A percentile compares a stretch with the other conserved stretches of the same genome.
These are phyloP conservation scores for Tiaroga cobitis DNA, from an alignment of 2,797 vertebrate species.

Conservation along the genomic window DNA sequence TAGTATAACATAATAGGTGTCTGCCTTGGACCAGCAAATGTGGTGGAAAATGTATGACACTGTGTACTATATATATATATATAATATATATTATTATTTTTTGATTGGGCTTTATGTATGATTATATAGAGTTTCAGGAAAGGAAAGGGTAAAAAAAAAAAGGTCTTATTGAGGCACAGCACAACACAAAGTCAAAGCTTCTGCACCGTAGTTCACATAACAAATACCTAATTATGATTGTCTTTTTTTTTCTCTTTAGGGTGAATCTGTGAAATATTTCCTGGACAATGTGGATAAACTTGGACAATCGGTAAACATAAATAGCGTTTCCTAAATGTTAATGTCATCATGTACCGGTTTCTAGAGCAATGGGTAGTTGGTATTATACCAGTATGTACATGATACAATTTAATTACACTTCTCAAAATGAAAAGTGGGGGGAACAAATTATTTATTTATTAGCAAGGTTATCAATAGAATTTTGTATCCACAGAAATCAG, in stretches of 20 bases:
- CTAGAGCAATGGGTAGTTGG: neutral
- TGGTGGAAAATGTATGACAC: neutral
- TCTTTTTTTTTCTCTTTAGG: constrained; percentile 79
- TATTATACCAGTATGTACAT: neutral
- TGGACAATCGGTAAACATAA: constrained; percentile 87
- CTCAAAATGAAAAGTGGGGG: neutral
- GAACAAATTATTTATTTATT: neutral
- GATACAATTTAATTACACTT: neutral
- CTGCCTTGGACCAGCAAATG: neutral
- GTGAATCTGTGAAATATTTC: constrained; percentile 99
- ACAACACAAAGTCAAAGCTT: neutral
- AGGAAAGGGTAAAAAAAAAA: neutral
- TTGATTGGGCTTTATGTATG: too few species aligned
- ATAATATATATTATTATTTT: too few species aligned
- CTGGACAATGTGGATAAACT: constrained; percentile 99
- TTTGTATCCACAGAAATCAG: too few species aligned
- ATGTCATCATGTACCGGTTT: neutral
- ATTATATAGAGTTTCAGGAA: neutral
- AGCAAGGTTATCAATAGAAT: neutral
- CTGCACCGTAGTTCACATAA: neutral
- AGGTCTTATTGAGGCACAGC: neutral
- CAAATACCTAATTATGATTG: constrained; percentile 45
- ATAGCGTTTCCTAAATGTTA: constrained; percentile 37
- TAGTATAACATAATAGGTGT: neutral
- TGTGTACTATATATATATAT: neutral